Evolutionary conservation across 1,140 invertebrate species (phyloP).

Genomic region (Cydia amplana): DNA sequence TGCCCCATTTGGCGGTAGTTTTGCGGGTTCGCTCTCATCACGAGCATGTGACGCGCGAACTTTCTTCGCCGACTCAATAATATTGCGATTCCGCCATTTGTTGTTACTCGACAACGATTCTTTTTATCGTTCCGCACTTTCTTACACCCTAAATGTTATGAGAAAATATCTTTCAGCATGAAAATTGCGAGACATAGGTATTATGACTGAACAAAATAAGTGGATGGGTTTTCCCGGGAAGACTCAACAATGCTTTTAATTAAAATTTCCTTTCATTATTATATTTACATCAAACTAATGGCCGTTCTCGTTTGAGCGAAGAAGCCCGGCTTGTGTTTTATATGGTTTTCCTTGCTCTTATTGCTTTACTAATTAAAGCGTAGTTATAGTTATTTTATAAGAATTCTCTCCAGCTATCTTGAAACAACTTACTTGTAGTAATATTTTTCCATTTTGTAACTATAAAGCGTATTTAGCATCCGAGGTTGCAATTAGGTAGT

Average conservation of each 20-base stretch:
- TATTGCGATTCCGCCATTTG: conserved; percentile 13
- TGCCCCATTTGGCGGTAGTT: neutral
- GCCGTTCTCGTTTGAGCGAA: conserved; percentile 13
- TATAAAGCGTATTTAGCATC: neutral
- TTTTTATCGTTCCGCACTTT: conserved; percentile 6
- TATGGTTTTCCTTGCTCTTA: neutral
- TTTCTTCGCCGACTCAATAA: conserved; percentile 27
- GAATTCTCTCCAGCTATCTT: neutral
- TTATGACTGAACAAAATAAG: conserved; percentile 9
- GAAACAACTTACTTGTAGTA: neutral
- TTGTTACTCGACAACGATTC: conserved; percentile 4
- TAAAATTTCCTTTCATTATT: conserved; percentile 24
- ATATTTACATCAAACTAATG: conserved; percentile 28
- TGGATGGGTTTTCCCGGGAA: neutral
- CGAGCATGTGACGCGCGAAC: conserved; percentile 14
- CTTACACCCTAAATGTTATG: neutral
- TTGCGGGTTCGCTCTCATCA: conserved; percentile 18
- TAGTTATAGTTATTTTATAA: neutral
- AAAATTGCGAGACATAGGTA: neutral
- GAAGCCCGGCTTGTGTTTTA: neutral
- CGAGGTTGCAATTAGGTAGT: neutral
- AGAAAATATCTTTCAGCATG: neutral
- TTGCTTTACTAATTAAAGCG: conserved; percentile 1
- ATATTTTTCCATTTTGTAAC: neutral
- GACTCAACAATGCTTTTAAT: conserved; percentile 25